These are phyloP conservation scores for Chrysina gloriosa DNA, from an alignment of 2,888 invertebrate species.

Conservation along the genomic window DNA sequence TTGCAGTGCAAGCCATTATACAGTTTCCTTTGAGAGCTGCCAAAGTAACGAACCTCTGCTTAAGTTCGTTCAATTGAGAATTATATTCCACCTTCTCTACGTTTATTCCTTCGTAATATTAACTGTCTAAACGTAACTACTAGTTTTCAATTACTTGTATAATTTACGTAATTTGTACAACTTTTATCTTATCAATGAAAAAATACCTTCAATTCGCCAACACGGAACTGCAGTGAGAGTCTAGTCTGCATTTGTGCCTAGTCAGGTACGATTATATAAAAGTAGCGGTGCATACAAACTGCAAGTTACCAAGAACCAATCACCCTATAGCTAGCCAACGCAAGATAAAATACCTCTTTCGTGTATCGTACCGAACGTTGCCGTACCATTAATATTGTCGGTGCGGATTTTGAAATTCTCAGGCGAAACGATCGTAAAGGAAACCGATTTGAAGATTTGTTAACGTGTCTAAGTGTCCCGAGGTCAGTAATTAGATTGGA, in stretches of 20 bases:
- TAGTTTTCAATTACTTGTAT: too few species aligned
- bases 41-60: too few species aligned
- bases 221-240: not conserved
- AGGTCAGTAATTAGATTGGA: conserved; percentile 19
- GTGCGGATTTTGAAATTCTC: conserved; percentile 6
- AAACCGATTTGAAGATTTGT: conserved; percentile 12
- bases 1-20: too few species aligned
- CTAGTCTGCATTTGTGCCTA: not conserved
- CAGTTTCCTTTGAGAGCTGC: too few species aligned
- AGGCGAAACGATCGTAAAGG: not conserved
- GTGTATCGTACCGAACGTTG: not conserved
- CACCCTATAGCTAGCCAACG: not conserved
- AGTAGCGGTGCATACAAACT: not conserved
- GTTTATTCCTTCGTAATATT: too few species aligned
- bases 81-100: too few species aligned
- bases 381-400: conserved; percentile 19
- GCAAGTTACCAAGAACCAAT: not conserved
- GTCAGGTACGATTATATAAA: not conserved
- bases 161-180: not conserved
- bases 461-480: conserved; percentile 7
- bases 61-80: too few species aligned
- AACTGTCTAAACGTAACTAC: too few species aligned
- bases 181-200: not conserved
- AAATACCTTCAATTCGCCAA: not conserved
- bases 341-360: not conserved